Evolutionary conservation across 2,113 vertebrate genomes (phyloP).

Genomic region (Ammodytes marinus): DNA sequence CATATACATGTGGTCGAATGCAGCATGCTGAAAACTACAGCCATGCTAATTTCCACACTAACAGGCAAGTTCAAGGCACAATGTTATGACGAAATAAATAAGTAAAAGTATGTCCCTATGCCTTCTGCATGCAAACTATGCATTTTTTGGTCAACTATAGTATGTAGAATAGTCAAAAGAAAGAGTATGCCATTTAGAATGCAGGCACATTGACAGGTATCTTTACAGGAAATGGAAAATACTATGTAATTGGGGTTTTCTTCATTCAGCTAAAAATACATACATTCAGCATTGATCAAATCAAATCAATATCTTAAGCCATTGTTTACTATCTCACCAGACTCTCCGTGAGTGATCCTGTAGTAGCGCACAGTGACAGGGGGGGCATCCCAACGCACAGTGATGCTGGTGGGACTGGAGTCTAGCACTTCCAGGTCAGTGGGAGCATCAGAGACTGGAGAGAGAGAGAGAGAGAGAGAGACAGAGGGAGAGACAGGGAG

Average conservation of each 20-base stretch:
- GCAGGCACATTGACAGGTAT: too few relatives aligned
- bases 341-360: constrained; percentile 93
- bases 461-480: background rate
- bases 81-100: too few relatives aligned
- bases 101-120: too few relatives aligned
- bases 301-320: background rate
- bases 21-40: too few relatives aligned
- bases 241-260: too few relatives aligned
- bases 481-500: too few relatives aligned
- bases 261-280: too few relatives aligned
- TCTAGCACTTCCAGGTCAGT: constrained; percentile 91
- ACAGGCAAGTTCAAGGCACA: too few relatives aligned
- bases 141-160: too few relatives aligned
- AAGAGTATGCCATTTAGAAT: background rate
- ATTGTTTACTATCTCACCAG: constrained; percentile 82
- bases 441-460: constrained; percentile 93
- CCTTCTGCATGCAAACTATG: too few relatives aligned
- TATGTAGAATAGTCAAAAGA: background rate
- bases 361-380: constrained; percentile 96
- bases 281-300: background rate
- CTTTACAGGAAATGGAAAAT: too few relatives aligned
- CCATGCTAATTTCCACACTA: background rate
- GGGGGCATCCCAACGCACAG: constrained; percentile 93
- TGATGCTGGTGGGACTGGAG: constrained; percentile 89
- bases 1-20: too few relatives aligned